Base-by-base conservation (phyloP, 2,797 vertebrate species). In the Manis pentadactyla region DNA sequence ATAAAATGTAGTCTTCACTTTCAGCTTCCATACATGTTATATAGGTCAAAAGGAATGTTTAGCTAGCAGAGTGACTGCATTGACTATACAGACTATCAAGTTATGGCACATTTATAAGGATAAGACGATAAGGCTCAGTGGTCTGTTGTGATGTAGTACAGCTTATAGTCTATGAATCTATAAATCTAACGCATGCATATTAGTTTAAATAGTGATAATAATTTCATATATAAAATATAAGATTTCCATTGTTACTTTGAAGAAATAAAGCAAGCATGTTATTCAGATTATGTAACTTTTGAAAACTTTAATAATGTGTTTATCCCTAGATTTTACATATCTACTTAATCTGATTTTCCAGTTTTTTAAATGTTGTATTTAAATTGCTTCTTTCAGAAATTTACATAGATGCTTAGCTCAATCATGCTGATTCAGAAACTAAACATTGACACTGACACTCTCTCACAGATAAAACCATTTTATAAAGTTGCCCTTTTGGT, bases 311-410 rank as follows among this genome's bases (percentile, higher is more conserved):
- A 74, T 74, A 73, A 21, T n/a, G 11, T 39, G 3, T 25, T 42
- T 37, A 64, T 86, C n/a, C 0, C 59, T 69, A 51, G n/a, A 39
- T 69, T 39, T 87, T 79, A 87, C 21, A 34, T 37, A 37, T 82
- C 83, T 90, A n/a, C 31, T 68, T 86, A 39, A 77, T 31, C 5
- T 37, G 57, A 49, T 34, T 64, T 93, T 94, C 77, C 8, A 42
- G 2, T 42, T 85, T 79, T 31, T 57, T 42, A 57, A 75, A 93
- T 37, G 4, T 23, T 11, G 39, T 46, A 63, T 34, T 81, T 69
- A 66, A 69, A n/a, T 81, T 93, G 27, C 51, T 61, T 93, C 11
- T 66, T 82, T 39, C 69, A 91, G 68, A 78, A 77, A 61, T 90
- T 53, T 71, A 59, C 25, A 37, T 57, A 55, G 13, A 11, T 25